These are phyloP conservation scores for Centroberyx gerrardi DNA, from an alignment of 2,797 vertebrate species.

Conservation along the genomic window DNA sequence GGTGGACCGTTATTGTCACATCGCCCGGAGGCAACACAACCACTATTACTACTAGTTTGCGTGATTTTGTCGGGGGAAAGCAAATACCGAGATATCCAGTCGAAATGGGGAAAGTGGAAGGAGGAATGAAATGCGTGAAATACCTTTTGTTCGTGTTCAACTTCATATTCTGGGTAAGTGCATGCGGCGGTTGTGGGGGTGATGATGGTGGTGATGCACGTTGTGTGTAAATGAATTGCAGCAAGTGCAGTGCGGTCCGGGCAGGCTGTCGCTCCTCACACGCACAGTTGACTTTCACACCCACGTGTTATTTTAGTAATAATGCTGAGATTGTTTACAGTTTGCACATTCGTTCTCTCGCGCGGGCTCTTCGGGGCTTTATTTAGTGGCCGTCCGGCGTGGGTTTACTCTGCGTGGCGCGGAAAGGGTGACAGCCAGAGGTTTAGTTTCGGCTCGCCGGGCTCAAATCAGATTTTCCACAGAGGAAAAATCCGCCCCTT, in stretches of 20 bases:
- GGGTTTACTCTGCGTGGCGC: constrained; percentile 45
- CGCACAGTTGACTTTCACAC: not conserved
- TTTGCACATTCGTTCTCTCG: not conserved
- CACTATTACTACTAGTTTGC: not conserved
- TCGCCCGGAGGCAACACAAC: constrained; percentile 29
- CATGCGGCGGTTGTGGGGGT: not conserved
- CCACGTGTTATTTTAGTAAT: constrained; percentile 34
- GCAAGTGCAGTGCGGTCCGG: constrained; percentile 66
- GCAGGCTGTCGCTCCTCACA: not conserved
- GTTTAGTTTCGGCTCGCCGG: constrained; percentile 63
- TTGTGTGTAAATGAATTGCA: constrained; percentile 39
- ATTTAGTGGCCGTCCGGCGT: constrained; percentile 9
- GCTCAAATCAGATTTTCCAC: constrained; percentile 88
- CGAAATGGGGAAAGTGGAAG: constrained; percentile 91
- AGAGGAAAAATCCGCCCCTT: constrained; percentile 81
- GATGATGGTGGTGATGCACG: constrained; percentile 19
- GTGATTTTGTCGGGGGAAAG: constrained; percentile 11
- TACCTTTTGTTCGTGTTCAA: constrained; percentile 96
- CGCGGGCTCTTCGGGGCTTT: not conserved
- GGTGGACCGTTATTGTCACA: constrained; percentile 59
- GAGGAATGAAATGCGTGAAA: constrained; percentile 94
- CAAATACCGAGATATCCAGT: constrained; percentile 21
- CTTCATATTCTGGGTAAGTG: constrained; percentile 97
- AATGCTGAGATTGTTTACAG: not conserved
- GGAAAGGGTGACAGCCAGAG: constrained; percentile 67